Evolutionary conservation across 2,888 invertebrate genomes (phyloP).

Genomic region (Ornithoptera alexandrae): DNA sequence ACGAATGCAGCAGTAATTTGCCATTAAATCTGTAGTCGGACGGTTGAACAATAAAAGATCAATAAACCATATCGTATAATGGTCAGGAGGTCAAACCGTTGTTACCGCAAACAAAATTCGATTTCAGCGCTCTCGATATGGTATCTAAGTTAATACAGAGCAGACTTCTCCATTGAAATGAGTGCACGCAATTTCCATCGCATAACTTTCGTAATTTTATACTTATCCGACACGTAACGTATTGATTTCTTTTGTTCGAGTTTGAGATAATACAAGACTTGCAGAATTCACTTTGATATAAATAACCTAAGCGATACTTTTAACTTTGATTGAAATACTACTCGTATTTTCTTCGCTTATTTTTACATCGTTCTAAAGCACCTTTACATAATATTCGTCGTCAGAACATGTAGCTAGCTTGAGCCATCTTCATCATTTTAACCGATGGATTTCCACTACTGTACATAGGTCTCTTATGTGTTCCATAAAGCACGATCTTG

Average conservation of each 20-base stretch:
- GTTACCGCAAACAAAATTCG: conserved; percentile 36
- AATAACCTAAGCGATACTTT: neutral
- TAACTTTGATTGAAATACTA: neutral
- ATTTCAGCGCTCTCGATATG: conserved; percentile 33
- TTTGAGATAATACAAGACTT: conserved; percentile 10
- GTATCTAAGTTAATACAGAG: conserved; percentile 31
- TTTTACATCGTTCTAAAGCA: too few relatives aligned
- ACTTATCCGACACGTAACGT: conserved; percentile 23
- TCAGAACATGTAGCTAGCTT: too few relatives aligned
- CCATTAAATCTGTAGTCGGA: conserved; percentile 15
- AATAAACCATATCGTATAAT: conserved; percentile 32
- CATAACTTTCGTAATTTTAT: conserved; percentile 22
- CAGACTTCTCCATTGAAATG: conserved; percentile 24
- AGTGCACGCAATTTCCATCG: conserved; percentile 24
- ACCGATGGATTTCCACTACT: too few relatives aligned
- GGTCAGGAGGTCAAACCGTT: conserved; percentile 36
- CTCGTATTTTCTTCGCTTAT: too few relatives aligned
- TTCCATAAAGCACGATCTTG: too few relatives aligned
- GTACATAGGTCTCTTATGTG: too few relatives aligned
- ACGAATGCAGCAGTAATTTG: conserved; percentile 17
- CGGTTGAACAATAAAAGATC: conserved; percentile 23
- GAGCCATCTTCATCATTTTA: too few relatives aligned
- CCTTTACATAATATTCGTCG: too few relatives aligned
- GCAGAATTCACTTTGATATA: neutral
- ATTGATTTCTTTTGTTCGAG: conserved; percentile 23